phyloP scores from a whole-genome alignment of 2,797 vertebrate species.

The Paedocypris micromegethes region DNA sequence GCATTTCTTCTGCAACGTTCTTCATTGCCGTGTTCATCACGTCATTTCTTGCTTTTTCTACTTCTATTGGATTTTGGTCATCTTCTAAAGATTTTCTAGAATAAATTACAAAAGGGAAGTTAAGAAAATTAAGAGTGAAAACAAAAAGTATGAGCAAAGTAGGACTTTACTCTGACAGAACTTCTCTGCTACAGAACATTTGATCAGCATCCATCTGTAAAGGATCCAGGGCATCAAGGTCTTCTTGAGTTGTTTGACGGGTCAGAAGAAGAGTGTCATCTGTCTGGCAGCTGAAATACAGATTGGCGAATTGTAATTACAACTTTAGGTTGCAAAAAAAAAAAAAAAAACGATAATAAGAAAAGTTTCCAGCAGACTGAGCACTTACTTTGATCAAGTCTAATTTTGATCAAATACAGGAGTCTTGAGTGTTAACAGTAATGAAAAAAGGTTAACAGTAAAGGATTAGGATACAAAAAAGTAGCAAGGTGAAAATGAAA shows the following conservation, averaged over 20 bases:
- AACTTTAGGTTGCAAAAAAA: neutral
- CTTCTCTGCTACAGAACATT: neutral
- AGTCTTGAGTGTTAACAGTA: too few species aligned
- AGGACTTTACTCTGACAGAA: neutral
- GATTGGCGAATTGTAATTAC: neutral
- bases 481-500: too few species aligned
- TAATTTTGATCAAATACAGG: too few species aligned
- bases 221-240: slow-evolving; percentile 60
- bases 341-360: too few species aligned
- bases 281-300: slow-evolving; percentile 68
- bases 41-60: slow-evolving; percentile 26
- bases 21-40: neutral
- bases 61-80: too few species aligned
- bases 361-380: too few species aligned
- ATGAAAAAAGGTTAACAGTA: too few species aligned
- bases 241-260: slow-evolving; percentile 69
- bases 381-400: too few species aligned
- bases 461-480: too few species aligned
- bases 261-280: slow-evolving; percentile 72
- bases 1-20: slow-evolving; percentile 19
- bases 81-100: too few species aligned
- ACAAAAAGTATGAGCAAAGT: neutral
- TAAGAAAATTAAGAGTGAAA: neutral
- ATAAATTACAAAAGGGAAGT: neutral
- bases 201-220: slow-evolving; percentile 4